Conservation (phyloP, 1,140 invertebrate species). For the Wasmannia auropunctata region DNA sequence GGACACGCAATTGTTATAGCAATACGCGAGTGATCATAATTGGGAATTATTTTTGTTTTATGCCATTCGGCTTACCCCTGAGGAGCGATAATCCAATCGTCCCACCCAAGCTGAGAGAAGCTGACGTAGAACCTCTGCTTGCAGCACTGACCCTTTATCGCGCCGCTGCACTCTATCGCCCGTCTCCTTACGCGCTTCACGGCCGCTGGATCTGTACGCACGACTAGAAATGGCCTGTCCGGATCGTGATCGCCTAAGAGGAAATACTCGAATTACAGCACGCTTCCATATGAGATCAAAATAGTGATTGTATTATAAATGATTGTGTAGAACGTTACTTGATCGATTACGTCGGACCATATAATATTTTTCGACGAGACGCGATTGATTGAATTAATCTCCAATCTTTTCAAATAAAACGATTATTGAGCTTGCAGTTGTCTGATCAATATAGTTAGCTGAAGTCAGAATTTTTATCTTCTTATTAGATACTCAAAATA, state of each 20-base stretch:
- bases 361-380: not conserved
- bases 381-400: not conserved
- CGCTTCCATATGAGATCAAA: not conserved
- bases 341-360: not conserved
- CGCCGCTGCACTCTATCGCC: conserved; percentile 92
- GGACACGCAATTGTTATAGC: not conserved
- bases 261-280: not conserved
- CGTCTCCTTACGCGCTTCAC: conserved; percentile 90
- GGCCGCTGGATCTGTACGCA: conserved; percentile 90
- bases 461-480: not conserved
- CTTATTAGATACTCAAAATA: not conserved
- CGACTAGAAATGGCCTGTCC: conserved; percentile 93
- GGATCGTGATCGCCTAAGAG: conserved; percentile 84
- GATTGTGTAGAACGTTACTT: not conserved
- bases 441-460: not conserved
- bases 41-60: not conserved
- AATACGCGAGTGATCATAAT: not conserved
- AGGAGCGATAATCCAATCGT: conserved; percentile 97
- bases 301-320: not conserved
- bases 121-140: conserved; percentile 96
- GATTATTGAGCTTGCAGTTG: not conserved
- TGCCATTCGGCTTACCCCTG: conserved; percentile 84
- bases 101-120: conserved; percentile 96
- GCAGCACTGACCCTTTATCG: conserved; percentile 93
- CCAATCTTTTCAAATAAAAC: not conserved